Evolutionary conservation across 2,113 vertebrate species (phyloP).

Genomic region (Dipodomys spectabilis): DNA sequence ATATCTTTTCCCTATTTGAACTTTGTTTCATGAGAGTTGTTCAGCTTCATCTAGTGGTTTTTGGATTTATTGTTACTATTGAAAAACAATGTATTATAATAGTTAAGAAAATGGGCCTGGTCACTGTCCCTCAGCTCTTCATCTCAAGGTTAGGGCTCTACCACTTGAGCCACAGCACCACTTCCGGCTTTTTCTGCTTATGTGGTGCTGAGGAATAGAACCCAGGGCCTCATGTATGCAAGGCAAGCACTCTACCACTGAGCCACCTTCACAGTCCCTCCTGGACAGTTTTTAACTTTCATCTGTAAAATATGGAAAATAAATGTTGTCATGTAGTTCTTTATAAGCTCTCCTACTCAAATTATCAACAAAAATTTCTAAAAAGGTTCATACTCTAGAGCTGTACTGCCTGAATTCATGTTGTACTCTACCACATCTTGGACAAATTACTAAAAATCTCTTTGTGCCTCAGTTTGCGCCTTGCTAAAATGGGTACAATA

Average conservation of each 20-base stretch:
- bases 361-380: neutral
- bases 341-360: neutral
- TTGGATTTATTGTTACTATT: neutral
- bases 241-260: too few relatives aligned
- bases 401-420: neutral
- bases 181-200: too few relatives aligned
- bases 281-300: conserved; percentile 26
- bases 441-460: neutral
- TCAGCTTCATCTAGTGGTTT: neutral
- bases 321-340: neutral
- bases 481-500: neutral
- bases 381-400: neutral
- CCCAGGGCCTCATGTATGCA: too few relatives aligned
- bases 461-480: neutral
- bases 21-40: neutral
- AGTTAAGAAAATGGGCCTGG: neutral
- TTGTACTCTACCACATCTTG: neutral
- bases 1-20: neutral
- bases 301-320: neutral
- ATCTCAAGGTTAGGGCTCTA: too few relatives aligned
- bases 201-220: too few relatives aligned
- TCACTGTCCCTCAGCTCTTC: too few relatives aligned
- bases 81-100: neutral
- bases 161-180: too few relatives aligned
- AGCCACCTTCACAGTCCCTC: too few relatives aligned